These are phyloP conservation scores for Arctia plantaginis DNA, from an alignment of 2,888 invertebrate species.

Conservation along the genomic window DNA sequence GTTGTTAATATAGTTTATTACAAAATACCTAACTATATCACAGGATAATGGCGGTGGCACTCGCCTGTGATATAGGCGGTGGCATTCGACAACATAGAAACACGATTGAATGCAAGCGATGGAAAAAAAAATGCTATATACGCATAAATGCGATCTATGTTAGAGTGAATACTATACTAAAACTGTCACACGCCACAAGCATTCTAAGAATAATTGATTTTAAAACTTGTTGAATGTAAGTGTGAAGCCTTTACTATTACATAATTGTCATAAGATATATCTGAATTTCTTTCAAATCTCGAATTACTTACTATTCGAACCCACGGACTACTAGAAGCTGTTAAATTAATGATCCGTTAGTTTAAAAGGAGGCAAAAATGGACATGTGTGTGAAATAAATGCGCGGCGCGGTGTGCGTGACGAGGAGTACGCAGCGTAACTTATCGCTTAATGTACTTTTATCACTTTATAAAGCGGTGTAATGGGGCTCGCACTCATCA, in stretches of 20 bases:
- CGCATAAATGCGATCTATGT: no score
- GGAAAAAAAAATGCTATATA: no score
- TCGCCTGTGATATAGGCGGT: no score
- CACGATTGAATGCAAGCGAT: no score
- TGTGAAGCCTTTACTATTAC: background rate
- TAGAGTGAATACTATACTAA: no score
- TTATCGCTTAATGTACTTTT: constrained; percentile 36
- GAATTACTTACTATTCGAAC: background rate
- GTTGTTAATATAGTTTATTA: no score
- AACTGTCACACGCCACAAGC: no score
- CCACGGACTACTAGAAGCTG: background rate
- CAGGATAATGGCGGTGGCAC: no score
- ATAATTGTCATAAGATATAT: background rate
- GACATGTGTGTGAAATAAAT: background rate
- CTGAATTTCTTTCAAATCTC: background rate
- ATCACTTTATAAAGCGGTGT: constrained; percentile 30
- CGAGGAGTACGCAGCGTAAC: constrained; percentile 17
- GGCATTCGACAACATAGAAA: no score
- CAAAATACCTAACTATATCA: no score
- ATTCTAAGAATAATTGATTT: background rate
- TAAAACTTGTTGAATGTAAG: background rate
- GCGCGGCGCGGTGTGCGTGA: background rate
- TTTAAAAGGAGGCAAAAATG: background rate
- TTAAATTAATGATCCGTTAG: background rate
- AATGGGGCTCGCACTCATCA: constrained; percentile 31